Evolutionary conservation across 2,113 vertebrate genomes (phyloP), one percentile per base, ranked within the genome.

Genomic region (Sprattus sprattus): DNA sequence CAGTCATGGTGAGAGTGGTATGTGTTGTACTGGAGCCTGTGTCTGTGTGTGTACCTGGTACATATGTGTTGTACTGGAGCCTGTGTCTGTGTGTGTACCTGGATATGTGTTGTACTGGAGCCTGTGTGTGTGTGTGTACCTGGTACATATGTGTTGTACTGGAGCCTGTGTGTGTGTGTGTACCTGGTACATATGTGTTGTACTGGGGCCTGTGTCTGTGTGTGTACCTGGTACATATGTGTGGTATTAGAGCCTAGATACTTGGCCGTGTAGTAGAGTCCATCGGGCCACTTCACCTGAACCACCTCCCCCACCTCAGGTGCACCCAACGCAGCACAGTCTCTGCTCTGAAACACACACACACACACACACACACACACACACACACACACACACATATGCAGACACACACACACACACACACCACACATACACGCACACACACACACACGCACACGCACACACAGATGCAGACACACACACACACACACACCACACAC

Each of bases 221-320:
- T 84, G 92, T 93, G 89, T 92, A 99, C 98, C 96, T 98, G 97
- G 92, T 98, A 98, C 96, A 97, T 98, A 89, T 97, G 94, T 84
- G 96, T 94, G 83, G 96, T 91, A 85, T 97, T 99, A 81, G 95
- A 95, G 91, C 97, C 97, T 47, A 98, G 93, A 88, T 99, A 99
- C 91, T 98, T 99, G 47, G 97, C 98, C n/a, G 95, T 95, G 10
- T 99, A 99, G 89, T 97, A 96, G 87, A 99, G 96, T 88, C 98
- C 98, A 91, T 99, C 98, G 0, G 98, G 95, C 98, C 98, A 99
- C 92, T 98, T 99, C 86, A 99, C 98, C 93, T 97, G 97, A 83
- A 99, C 96, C 52, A 94, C 93, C 93, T 98, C 97, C 87, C 97
- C 98, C 46, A 97, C 96, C 16, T 96, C 95, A 89, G 98, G 98